These are phyloP conservation scores for Dinoponera quadriceps DNA, from an alignment of 1,140 invertebrate genomes.

Conservation along the genomic window DNA sequence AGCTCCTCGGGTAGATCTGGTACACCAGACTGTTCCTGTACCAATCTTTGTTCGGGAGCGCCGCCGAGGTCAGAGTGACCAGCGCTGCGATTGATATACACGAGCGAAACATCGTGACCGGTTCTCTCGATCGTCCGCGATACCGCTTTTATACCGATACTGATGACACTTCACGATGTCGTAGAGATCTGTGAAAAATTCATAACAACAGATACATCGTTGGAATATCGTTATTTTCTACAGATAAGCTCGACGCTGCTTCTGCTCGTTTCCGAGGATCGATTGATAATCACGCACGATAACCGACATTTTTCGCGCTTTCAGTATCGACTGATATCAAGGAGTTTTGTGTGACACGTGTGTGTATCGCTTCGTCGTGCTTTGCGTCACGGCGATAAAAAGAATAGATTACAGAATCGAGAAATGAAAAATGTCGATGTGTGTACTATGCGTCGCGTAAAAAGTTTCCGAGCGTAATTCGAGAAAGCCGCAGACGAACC, in stretches of 20 bases:
- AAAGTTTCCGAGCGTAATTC: background rate
- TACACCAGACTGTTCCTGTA: constrained; percentile 91
- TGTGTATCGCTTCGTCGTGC: background rate
- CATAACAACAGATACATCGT: background rate
- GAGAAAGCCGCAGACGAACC: background rate
- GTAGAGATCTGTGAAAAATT: background rate
- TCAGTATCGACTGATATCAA: background rate
- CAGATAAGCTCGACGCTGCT: background rate
- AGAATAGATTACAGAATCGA: background rate
- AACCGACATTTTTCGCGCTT: background rate
- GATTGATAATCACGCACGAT: background rate
- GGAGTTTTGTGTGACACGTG: background rate
- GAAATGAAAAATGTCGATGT: background rate
- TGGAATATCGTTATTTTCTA: background rate
- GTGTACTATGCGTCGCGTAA: too few relatives aligned
- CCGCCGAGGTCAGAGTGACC: background rate
- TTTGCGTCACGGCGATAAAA: background rate
- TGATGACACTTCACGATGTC: too few relatives aligned
- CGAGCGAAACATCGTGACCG: constrained; percentile 83
- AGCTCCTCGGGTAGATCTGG: constrained; percentile 93
- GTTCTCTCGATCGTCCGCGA: background rate
- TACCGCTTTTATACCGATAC: constrained; percentile 39
- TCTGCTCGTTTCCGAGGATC: background rate
- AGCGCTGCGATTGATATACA: background rate
- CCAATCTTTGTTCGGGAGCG: constrained; percentile 86